A percentile compares a stretch with the other conserved stretches of the same genome.
phyloP scores from a whole-genome alignment of 1,140 invertebrate species.

The Nasonia vitripennis region DNA sequence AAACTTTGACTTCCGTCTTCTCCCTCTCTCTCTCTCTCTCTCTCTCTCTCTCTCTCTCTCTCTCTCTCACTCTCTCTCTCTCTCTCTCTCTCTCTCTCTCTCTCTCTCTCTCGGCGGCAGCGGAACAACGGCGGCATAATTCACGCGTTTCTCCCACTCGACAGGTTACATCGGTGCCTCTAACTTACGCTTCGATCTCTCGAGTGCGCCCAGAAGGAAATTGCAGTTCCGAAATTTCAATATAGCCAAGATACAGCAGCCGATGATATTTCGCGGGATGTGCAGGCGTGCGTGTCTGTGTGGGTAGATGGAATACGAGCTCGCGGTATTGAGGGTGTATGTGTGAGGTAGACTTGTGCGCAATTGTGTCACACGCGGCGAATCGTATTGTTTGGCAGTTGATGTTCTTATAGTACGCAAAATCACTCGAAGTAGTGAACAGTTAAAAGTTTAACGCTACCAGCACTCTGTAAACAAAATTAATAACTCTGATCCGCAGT shows the following conservation, averaged over 20 bases:
- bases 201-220: neutral
- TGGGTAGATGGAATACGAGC: neutral
- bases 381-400: neutral
- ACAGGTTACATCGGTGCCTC: neutral
- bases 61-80: too few species aligned
- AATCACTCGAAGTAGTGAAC: too few species aligned
- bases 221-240: slow-evolving; percentile 17
- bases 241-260: neutral
- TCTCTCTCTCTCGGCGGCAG: neutral
- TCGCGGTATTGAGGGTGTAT: neutral
- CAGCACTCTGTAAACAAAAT: too few species aligned
- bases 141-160: neutral
- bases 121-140: neutral
- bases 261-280: neutral
- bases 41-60: too few species aligned
- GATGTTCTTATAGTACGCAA: too few species aligned
- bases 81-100: neutral
- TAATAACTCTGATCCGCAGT: too few species aligned
- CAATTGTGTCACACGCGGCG: neutral
- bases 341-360: neutral
- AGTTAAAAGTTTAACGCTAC: too few species aligned
- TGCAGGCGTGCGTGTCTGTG: too few species aligned
- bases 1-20: neutral
- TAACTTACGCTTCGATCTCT: neutral
- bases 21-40: neutral